Evolutionary conservation across 53 echinoderm and acorn worm species (phyloP), one percentile per base, ranked within the genome.

Genomic region (Echinarachnius parma): DNA sequence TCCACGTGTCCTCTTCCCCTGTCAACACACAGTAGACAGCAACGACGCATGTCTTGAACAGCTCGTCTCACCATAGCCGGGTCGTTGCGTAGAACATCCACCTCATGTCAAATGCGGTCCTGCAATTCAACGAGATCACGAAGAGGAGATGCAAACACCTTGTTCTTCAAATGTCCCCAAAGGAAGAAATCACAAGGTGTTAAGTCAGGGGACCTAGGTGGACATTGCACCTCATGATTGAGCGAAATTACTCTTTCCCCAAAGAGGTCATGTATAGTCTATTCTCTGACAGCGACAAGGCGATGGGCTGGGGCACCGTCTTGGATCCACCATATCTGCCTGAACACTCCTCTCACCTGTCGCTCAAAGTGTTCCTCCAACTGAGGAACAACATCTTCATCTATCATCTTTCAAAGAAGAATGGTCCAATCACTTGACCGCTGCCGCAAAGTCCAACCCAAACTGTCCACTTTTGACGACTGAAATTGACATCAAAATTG

Each of bases 101-200:
- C 15, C 42, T 54, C 42, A 34, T 13, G 53, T n/a, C 21, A 21
- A 74, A 74, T 44, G n/a, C 45, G 64, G 11, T 0, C 45, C 45
- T 63, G 75, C 75, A 57, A 56, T 9, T 74, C 75, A 34, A 14
- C 9, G 0, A 77, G 26, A 24, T 49, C 48, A 48, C 16, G 61
- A 8, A 64, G 64, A 5, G 52, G 62, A 9, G 50, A 61, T 61
- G 36, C 29, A 54, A n/a, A 48, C n/a, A 81, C 53, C 32, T 7
- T 26, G 54, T 15, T 34, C 30, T 64, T 54, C 13, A 75, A 25
- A 22, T 81, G n/a, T 63, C 64, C 64, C 64, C 23, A 45, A 0
- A 25, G 62, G 44, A 63, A 63, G 22, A 75, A 63, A 33, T 81
- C 75, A 64, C 82, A 75, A 3, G 75, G 55, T 18, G 64, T 82